These are phyloP conservation scores for Oncorhynchus tshawytscha DNA, from an alignment of 2,113 vertebrate species.

Conservation along the genomic window DNA sequence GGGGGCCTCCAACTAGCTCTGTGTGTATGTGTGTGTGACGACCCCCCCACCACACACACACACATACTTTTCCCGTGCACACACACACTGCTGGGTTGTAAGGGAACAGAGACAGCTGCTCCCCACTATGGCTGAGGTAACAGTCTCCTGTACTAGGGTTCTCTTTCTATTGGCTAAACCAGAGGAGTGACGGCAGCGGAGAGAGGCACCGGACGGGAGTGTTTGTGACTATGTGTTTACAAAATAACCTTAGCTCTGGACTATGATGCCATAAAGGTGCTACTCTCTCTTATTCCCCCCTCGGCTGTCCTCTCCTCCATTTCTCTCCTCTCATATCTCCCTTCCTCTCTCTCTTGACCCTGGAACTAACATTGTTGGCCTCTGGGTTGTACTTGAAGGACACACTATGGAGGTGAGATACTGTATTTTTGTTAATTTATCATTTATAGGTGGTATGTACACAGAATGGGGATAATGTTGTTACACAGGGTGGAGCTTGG, in stretches of 20 bases:
- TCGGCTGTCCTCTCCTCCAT: slow-evolving; percentile 22
- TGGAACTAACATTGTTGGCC: background rate
- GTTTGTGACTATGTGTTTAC: slow-evolving; percentile 58
- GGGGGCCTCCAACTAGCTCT: slow-evolving; percentile 17
- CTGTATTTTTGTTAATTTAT: background rate
- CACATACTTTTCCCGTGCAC: background rate
- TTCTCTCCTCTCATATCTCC: background rate
- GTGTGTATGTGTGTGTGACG: background rate
- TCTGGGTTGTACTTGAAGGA: background rate
- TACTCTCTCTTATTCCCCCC: slow-evolving; percentile 18
- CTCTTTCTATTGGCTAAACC: slow-evolving; percentile 41
- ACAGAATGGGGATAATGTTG: background rate
- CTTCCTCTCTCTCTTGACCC: background rate
- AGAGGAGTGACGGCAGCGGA: slow-evolving; percentile 23
- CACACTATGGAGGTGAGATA: slow-evolving; percentile 63
- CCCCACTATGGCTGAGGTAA: slow-evolving; percentile 44
- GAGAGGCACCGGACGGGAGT: slow-evolving; percentile 5
- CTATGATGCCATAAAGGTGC: slow-evolving; percentile 40
- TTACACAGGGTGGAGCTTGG: slow-evolving; percentile 16
- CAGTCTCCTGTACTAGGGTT: background rate
- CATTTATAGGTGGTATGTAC: background rate
- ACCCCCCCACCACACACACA: background rate
- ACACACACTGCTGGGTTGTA: slow-evolving; percentile 19
- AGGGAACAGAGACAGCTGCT: slow-evolving; percentile 43
- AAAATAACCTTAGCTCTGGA: slow-evolving; percentile 52